Base-by-base conservation (phyloP, 53 echinoderm and acorn worm genomes). In the Echinometra lucunter region DNA sequence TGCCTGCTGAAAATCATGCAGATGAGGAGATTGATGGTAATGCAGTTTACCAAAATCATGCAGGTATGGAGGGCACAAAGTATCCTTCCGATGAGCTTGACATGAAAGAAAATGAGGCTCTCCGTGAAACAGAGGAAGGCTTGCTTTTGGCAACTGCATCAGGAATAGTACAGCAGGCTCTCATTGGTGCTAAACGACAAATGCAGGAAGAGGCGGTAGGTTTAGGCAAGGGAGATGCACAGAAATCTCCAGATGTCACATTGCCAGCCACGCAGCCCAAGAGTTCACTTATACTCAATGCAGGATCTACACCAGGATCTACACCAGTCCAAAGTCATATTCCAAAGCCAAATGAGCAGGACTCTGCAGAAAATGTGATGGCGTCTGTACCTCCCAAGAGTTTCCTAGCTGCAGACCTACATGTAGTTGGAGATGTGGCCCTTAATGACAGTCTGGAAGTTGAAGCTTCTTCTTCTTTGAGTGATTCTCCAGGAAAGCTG, bases 41-140 rank as follows among this genome's bases (percentile, higher is more conserved):
- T 19, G 82, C 12, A 6, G 44, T 18, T 82, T 18, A 9, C 18
- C 3, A 34, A 38, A 18, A 78, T 35, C 35, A 78, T 37, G 35
- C 18, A 78, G 40, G 0, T 16, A 2, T 35, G 44, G 82, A 82
- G 4, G 82, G 27, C n/a, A 27, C 7, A 21, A 82, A 27, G 82
- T 45, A 4, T 44, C 7, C 9, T 44, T 45, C 21, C 82, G 45
- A 12, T 23, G 27, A 42, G 23, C 82, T 18, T 23, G 11, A 74
- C 21, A 19, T 57, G 32, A 37, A 32, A 19, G 21, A 90, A 58
- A 42, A 57, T 35, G 23, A 28, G 8, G 66, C 37, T 0, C 58
- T 60, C 42, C 90, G 37, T 23, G 90, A 90, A 66, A 90, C 90
- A 37, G 57, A 90, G 42, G 90, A 66, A 85, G 85, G 85, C 11